Evolutionary conservation across 2,888 invertebrate species (phyloP), one percentile per base, ranked within the genome.

Genomic region (Apodemia duryi): DNA sequence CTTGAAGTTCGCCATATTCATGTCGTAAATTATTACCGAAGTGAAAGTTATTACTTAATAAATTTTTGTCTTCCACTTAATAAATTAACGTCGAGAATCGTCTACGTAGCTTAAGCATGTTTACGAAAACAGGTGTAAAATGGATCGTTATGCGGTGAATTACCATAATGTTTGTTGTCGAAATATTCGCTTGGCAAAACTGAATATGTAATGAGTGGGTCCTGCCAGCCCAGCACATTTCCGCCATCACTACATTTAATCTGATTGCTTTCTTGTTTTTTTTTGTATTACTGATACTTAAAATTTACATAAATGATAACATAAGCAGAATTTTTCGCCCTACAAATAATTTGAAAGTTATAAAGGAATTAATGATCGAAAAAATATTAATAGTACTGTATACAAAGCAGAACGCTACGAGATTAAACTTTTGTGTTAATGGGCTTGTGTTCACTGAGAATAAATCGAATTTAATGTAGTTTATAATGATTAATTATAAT

Each of bases 91-190:
- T 66, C 64, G 68, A 61, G 83, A 85, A 84, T 81, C 80, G 80
- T 84, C 82, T 80, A 78, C 79, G 78, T 75, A 79, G 82, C 85
- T 83, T 80, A 83, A 82, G 76, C 80, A 75, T 84, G 86, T 87
- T 88, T 86, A 84, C 84, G 85, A 86, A 88, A 87, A 88, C 88
- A 88, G 87, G 88, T 88, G 87, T 86, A 88, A 86, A 88, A 68
- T 69, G 65, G 65, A 68, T 68, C 66, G 84, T 87, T 86, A 85
- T 83, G 82, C 80, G 83, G 80, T 79, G 77, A 81, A 89, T 89
- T 89, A 88, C 80, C 89, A 89, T 89, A 88, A 88, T 86, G 86
- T 88, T 88, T 86, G 86, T 85, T 85, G 86, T 86, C 85, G 84
- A 87, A 88, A 88, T 88, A 86, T 88, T 86, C 85, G 84, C 86